Evolutionary conservation across 1,140 invertebrate species (phyloP).

Genomic region (Archivesica marissinica): DNA sequence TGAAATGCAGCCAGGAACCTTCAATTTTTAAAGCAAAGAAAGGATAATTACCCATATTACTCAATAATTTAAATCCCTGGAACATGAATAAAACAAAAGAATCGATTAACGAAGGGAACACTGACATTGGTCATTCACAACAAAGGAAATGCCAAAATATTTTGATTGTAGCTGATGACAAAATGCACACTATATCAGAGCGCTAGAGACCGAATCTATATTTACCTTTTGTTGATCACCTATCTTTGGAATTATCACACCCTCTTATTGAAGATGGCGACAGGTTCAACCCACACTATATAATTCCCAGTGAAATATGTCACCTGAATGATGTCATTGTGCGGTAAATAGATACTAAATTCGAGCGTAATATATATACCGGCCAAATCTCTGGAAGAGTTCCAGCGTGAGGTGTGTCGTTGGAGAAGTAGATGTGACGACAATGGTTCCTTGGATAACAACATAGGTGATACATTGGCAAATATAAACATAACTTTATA

Average conservation of each 20-base stretch:
- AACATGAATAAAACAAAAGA: no score
- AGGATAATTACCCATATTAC: no score
- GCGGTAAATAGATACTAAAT: slow-evolving; percentile 10
- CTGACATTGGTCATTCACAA: no score
- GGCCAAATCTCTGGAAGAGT: background rate
- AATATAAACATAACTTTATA: background rate
- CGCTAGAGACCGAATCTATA: background rate
- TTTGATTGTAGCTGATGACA: no score
- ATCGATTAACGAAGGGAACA: no score
- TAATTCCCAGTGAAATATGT: background rate
- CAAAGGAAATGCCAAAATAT: no score
- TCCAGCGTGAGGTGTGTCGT: background rate
- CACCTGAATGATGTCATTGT: slow-evolving; percentile 18
- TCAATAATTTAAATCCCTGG: no score
- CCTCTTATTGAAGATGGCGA: slow-evolving; percentile 12
- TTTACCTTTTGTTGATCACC: background rate
- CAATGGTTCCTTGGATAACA: background rate
- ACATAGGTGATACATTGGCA: slow-evolving; percentile 12
- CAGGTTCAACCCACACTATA: background rate
- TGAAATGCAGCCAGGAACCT: no score
- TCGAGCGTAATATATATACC: slow-evolving; percentile 8
- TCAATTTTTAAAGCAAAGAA: no score
- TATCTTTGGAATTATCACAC: slow-evolving; percentile 5
- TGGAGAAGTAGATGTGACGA: background rate
- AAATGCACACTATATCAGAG: background rate